Base-by-base conservation (phyloP, 2,888 invertebrate species). In the Drosophila helvetica region DNA sequence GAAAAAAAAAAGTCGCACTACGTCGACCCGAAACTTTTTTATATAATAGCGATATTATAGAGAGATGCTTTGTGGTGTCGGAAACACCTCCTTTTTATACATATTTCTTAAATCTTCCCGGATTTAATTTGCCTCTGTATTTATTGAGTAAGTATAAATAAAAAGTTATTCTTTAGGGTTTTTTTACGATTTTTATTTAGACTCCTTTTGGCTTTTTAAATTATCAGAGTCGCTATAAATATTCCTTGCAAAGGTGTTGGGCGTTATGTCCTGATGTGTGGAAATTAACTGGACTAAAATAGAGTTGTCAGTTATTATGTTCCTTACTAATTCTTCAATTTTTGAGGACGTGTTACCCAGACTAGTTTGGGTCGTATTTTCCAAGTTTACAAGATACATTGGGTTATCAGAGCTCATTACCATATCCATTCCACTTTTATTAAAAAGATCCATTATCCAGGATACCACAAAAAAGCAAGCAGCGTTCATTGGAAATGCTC, bases 401-500 rank as follows among this genome's bases (percentile, higher is more conserved):
- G 69, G 47, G 50, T 75, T 57, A 6, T 82, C 72, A 1, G 65
- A 18, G 55, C 77, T 33, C 3, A 48, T 27, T 6, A 80, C 25
- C 42, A 67, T 55, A 25, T 86, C 83, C 15, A 84, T 54, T 50
- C 75, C 80, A 43, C 55, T 52, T 8, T 75, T 63, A 10, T 78
- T 72, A 54, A 57, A 75, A 17, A 80, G 74, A 18, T 86, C 65
- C 91, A 97, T 94, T 2, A 95, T 94, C 95, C 96, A 96, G 25
- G 95, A 95, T 59, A 98, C 97, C 0, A 96, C 96, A 38, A 96
- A 94, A 91, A 98, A 98, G 68, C 97, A 97, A 5, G 96, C 97
- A 0, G 98, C 98, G 91, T 99, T 98, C 72, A 96, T 96, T 1
- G 98, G 97, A 91, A 98, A 98, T 0, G 98, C 98, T 48, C 98